Base-by-base conservation (phyloP, 1,140 invertebrate genomes). In the Drosophila bocki region DNA sequence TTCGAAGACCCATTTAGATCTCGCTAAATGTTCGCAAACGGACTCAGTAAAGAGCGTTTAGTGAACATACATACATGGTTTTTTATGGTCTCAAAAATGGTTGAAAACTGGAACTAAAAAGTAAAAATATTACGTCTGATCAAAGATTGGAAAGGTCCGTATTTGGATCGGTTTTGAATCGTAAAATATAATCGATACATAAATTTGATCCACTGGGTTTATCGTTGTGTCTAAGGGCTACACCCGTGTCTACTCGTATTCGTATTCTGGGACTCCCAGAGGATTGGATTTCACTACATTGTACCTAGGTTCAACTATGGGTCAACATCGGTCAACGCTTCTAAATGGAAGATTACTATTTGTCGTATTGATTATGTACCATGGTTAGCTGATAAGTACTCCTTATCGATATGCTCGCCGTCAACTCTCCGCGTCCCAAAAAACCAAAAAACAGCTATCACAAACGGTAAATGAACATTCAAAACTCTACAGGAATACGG, bases 271-370 rank as follows among this genome's bases (percentile, higher is more conserved):
- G 22, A 63, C 59, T 45, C 41, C 63, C 61, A 60, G 69, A 60
- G 75, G 37, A 72, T 17, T 64, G 57, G 50, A 37, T 45, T 32
- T 63, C 39, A 45, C 67, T 70, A 70, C 67, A 68, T 39, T 75
- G 17, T 77, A 48, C 65, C 50, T 68, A 74, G 12, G 19, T 57
- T 58, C 67, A 35, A 60, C 48, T 85, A 78, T 78, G 63, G 75
- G 76, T 75, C 80, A 69, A 69, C 48, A 75, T 77, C 53, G 81
- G 58, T 82, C 67, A 78, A 82, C 81, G 59, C 67, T 70, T 78
- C 79, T 79, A 86, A 87, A 79, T 86, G 82, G 83, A 87, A 87
- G 79, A 71, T 82, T 87, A 77, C 71, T 76, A 68, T 74, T 83
- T 70, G 58, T 39, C 60, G 68, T 80, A 78, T 80, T 87, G 77